A percentile compares a stretch with the other conserved stretches of the same genome.
Conservation (phyloP, 2,888 invertebrate species). For the Bhutanitis thaidina region DNA sequence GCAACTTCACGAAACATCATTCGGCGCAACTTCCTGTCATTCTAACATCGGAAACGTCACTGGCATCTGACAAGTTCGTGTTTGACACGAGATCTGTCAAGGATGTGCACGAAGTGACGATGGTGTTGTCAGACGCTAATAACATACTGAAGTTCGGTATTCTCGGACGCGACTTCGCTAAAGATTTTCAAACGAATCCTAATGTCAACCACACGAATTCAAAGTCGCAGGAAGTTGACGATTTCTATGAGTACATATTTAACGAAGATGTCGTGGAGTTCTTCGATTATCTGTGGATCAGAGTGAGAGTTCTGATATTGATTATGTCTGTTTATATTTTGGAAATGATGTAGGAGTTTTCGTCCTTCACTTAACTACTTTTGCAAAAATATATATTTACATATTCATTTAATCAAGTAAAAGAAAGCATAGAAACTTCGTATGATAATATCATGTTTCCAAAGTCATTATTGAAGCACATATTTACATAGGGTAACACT, state of each 20-base stretch:
- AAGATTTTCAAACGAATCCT: slow-evolving; percentile 32
- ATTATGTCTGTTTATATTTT: slow-evolving; percentile 66
- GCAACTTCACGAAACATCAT: slow-evolving; percentile 42
- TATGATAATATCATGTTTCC: too few species aligned
- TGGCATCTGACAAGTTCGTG: slow-evolving; percentile 33
- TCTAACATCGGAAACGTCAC: slow-evolving; percentile 29
- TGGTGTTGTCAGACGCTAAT: slow-evolving; percentile 34
- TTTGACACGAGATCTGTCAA: slow-evolving; percentile 30
- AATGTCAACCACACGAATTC: slow-evolving; percentile 25
- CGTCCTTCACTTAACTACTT: too few species aligned
- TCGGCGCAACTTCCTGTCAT: slow-evolving; percentile 48
- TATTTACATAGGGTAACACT: too few species aligned
- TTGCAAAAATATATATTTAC: too few species aligned
- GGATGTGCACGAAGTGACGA: slow-evolving; percentile 33
- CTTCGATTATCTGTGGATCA: slow-evolving; percentile 68
- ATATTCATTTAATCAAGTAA: too few species aligned
- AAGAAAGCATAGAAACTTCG: too few species aligned
- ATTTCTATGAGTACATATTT: slow-evolving; percentile 44
- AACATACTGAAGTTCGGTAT: slow-evolving; percentile 49
- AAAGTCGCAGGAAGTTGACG: slow-evolving; percentile 29
- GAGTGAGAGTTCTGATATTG: slow-evolving; percentile 53
- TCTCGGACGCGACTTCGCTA: slow-evolving; percentile 45
- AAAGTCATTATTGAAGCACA: too few species aligned
- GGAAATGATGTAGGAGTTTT: slow-evolving; percentile 61
- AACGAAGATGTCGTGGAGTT: slow-evolving; percentile 54